Base-by-base conservation (phyloP, 2,888 invertebrate species). In the Blera fallax region DNA sequence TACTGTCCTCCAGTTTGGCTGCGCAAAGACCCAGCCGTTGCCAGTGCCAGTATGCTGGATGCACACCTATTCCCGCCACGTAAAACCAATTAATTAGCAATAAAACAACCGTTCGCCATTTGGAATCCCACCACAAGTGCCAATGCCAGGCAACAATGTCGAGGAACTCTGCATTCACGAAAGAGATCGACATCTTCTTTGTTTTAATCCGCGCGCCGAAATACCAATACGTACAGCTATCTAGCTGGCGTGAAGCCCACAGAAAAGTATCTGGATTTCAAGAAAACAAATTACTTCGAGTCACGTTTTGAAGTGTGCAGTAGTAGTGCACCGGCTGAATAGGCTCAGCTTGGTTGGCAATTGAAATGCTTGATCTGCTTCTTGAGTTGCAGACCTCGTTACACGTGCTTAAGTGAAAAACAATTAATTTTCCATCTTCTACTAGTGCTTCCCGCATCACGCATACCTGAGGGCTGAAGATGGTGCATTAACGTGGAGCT, bases 331-430 rank as follows among this genome's bases (percentile, higher is more conserved):
- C 69, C 21, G 67, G 29, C 52, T 37, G 10, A 27, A 52, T 5
- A 40, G 11, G 37, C n/a, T n/a, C 37, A 40, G 40, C 8, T 8
- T 10, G 8, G 32, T 60, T n/a, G 24, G 58, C 58, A 77, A 76
- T 65, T 76, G 56, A 48, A 67, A 76, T 64, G 72, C 72, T 56
- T 40, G 79, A 79, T 79, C 64, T 16, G 72, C 40, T 78, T 70
- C 8, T 34, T 21, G 1, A 70, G 54, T 27, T 52, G 14, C 10
- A 52, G 50, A 32, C 18, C 52, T 78, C 45, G 78, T 62, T 70
- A 62, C 77, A 72, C 62, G 58, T 80, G 80, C 73, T 67, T 62
- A 54, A 81, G 48, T 76, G 62, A 54, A 76, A 74, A 81, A 69
- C 76, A 76, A 81, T 76, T 76, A 69, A 81, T 81, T 69, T 76